These are phyloP conservation scores for Drosophila formosana DNA, from an alignment of 2,888 invertebrate genomes.

Conservation along the genomic window DNA sequence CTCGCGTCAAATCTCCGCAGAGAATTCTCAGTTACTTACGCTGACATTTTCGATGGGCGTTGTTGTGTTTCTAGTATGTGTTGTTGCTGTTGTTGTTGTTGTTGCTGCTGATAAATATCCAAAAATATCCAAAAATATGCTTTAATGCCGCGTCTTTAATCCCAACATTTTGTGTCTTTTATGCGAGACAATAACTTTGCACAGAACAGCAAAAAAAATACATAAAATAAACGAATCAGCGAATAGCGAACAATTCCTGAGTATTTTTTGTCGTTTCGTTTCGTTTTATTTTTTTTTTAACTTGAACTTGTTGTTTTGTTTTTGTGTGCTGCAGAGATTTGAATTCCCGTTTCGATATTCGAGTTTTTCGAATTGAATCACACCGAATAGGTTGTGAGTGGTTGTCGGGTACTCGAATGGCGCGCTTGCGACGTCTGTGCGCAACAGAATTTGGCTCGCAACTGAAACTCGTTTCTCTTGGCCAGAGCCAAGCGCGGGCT, in stretches of 20 bases:
- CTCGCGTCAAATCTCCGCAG: neutral
- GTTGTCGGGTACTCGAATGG: conserved; percentile 10
- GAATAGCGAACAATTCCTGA: conserved; percentile 6
- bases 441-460: conserved; percentile 71
- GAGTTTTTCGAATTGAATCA: conserved; percentile 23
- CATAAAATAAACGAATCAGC: conserved; percentile 11
- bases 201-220: conserved; percentile 34
- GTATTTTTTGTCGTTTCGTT: conserved; percentile 28
- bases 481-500: conserved; percentile 43
- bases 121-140: neutral
- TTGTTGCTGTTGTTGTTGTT: neutral
- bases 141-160: conserved; percentile 13
- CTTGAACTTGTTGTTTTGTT: conserved; percentile 2
- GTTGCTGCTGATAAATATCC: neutral
- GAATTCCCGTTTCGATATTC: conserved; percentile 46
- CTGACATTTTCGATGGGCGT: conserved; percentile 36
- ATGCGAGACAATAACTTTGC: neutral
- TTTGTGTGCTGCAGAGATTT: conserved; percentile 31
- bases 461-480: conserved; percentile 81
- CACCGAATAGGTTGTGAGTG: neutral
- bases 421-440: conserved; percentile 72
- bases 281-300: conserved; percentile 1
- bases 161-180: neutral
- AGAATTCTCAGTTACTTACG: conserved; percentile 33
- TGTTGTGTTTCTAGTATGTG: no score